Evolutionary conservation across 2,888 invertebrate genomes (phyloP).

Genomic region (Nineta flava): DNA sequence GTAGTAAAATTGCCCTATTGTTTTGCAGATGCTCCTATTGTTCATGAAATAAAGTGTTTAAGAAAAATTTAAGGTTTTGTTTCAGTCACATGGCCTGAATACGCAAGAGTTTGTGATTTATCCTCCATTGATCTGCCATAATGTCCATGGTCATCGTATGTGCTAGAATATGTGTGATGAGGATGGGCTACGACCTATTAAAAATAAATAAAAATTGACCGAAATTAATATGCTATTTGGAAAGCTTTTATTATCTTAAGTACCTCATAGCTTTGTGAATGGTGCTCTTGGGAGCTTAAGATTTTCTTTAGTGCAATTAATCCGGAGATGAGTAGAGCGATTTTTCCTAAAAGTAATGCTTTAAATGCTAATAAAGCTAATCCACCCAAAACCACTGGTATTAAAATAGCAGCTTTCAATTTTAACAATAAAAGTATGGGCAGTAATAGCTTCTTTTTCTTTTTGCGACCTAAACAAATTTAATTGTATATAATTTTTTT

Average conservation of each 20-base stretch:
- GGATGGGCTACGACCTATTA: conserved; percentile 46
- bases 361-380: conserved; percentile 71
- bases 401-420: conserved; percentile 61
- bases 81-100: conserved; percentile 37
- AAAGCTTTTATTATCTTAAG: background rate
- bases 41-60: too few relatives aligned
- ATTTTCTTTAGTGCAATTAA: conserved; percentile 54
- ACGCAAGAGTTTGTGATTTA: conserved; percentile 46
- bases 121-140: conserved; percentile 44
- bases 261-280: conserved; percentile 54
- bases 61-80: too few relatives aligned
- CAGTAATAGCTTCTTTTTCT: conserved; percentile 58
- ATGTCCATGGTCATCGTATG: conserved; percentile 36
- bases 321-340: conserved; percentile 60
- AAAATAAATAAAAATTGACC: background rate
- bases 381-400: conserved; percentile 59
- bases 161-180: conserved; percentile 38
- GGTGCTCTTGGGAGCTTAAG: conserved; percentile 50
- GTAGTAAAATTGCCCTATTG: too few relatives aligned
- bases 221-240: background rate
- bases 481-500: conserved; percentile 3
- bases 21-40: too few relatives aligned
- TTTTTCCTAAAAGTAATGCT: conserved; percentile 69
- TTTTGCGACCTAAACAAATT: conserved; percentile 48
- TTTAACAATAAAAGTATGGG: conserved; percentile 62